Percentiles rank a stretch among this genome's conserved stretches.
Conservation (phyloP, 2,888 invertebrate species). For the Platypus cylindrus region DNA sequence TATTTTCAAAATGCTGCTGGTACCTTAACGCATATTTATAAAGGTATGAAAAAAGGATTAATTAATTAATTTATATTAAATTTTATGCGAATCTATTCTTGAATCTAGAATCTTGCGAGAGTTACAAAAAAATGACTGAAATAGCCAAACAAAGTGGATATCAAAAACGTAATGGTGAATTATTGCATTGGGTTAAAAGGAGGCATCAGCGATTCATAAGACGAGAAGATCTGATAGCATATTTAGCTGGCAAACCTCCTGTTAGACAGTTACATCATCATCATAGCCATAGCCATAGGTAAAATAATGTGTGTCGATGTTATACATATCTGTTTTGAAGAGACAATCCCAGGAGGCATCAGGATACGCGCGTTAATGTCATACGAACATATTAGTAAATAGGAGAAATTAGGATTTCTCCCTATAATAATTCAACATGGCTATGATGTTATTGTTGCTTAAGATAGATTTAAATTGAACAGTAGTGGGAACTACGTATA, state of each 20-base stretch:
- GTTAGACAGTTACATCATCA: slow-evolving; percentile 42
- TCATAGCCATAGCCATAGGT: slow-evolving; percentile 32
- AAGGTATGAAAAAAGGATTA: slow-evolving; percentile 41
- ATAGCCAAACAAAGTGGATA: slow-evolving; percentile 58
- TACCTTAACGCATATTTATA: slow-evolving; percentile 62
- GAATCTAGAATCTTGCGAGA: slow-evolving; percentile 56
- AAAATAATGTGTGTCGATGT: slow-evolving; percentile 1
- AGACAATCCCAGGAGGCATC: no score
- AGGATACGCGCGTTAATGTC: no score
- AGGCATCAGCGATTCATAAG: slow-evolving; percentile 56
- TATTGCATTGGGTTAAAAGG: slow-evolving; percentile 65
- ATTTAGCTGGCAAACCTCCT: slow-evolving; percentile 57
- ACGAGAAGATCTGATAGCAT: slow-evolving; percentile 63
- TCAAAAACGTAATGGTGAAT: slow-evolving; percentile 60
- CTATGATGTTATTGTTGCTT: no score
- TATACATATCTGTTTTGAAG: no score
- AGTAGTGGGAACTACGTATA: no score
- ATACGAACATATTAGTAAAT: no score
- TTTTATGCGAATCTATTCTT: slow-evolving; percentile 4
- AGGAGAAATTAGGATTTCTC: no score
- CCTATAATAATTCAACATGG: no score
- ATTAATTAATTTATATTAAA: neutral
- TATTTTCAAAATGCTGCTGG: slow-evolving; percentile 72
- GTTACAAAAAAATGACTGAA: slow-evolving; percentile 54
- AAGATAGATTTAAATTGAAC: no score